Base-by-base conservation (phyloP, 1,140 invertebrate species). In the Gryllus bimaculatus region DNA sequence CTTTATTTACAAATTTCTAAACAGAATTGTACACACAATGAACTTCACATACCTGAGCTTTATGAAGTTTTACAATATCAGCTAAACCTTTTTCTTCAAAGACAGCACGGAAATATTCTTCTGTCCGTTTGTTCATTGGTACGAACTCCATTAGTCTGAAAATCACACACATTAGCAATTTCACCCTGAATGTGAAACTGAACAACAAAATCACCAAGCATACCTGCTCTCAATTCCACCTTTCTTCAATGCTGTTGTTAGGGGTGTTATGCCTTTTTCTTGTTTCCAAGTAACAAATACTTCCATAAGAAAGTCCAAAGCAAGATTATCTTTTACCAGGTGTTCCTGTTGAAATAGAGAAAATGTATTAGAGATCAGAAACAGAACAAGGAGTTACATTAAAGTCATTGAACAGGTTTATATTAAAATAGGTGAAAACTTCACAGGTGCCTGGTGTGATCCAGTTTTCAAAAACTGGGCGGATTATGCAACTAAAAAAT, bases 311-410 rank as follows among this genome's bases (percentile, higher is more conserved):
- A 98, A 98, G 81, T 98, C 95, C 81, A 98, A 89, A 80, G 96
- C 95, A 84, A 96, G 88, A 87, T 96, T 95, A 88, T 98, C 97
- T 86, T 98, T 98, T 81, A 98, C 92, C 82, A 98, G 89, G 90
- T 98, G 96, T 86, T 98, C 96, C 82, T 90, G 86, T 82, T 87
- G 86, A 21, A 85, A 80, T 79, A 18, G 66, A 74, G 74, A 78
- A 80, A 77, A 10, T 20, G 73, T 10, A 77, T 18, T 74, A 48
- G 20, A 20, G 47, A 39, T 20, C 47, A 77, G 76, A 77, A 26
- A 54, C 15, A 21, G 15, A 20, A 7, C n/a, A 21, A 21, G 6
- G 10, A 8, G 74, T 13, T 26, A 39, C 26, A 2, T 39, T 39
- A 39, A 39, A 39, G 26, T 5, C 26, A 1, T 2, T 39, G 26